Conservation (phyloP, 2,888 invertebrate species). For the Reticulitermes lucifugus region DNA sequence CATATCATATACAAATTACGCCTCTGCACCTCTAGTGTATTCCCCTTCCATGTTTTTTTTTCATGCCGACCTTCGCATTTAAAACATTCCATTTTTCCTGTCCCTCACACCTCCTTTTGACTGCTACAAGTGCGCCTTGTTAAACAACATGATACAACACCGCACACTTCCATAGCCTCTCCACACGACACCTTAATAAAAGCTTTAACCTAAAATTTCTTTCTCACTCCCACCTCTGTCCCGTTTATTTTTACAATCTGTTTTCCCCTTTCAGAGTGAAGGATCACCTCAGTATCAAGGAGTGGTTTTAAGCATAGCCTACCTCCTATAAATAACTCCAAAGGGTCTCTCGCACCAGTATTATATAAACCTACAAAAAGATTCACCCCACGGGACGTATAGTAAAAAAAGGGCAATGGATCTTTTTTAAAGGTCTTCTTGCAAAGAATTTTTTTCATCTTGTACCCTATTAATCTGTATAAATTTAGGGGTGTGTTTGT, state of each 20-base stretch:
- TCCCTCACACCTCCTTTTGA: not conserved
- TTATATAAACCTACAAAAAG: slow-evolving; percentile 32
- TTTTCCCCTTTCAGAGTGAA: slow-evolving; percentile 5
- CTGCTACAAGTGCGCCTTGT: slow-evolving; percentile 3
- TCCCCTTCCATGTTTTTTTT: not conserved
- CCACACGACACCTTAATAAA: slow-evolving; percentile 38
- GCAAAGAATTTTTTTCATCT: not conserved
- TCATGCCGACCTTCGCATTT: not conserved
- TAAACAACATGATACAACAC: slow-evolving; percentile 35
- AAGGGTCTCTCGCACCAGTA: slow-evolving; percentile 3
- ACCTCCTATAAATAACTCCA: slow-evolving; percentile 21
- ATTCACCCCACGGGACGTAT: slow-evolving; percentile 37
- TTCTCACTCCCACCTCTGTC: slow-evolving; percentile 4
- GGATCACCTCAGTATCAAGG: not conserved
- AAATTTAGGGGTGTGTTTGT: not conserved
- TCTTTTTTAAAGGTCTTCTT: slow-evolving; percentile 16
- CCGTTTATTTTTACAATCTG: slow-evolving; percentile 13
- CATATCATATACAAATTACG: not conserved
- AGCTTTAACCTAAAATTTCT: slow-evolving; percentile 32
- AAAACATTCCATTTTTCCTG: slow-evolving; percentile 21
- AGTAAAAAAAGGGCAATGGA: slow-evolving; percentile 15
- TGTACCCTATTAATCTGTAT: not conserved
- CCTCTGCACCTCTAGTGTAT: slow-evolving; percentile 6
- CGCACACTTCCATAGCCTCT: slow-evolving; percentile 31
- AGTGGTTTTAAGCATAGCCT: slow-evolving; percentile 26